These are phyloP conservation scores for Sesamia nonagrioides DNA, from an alignment of 1,140 invertebrate species.

Conservation along the genomic window DNA sequence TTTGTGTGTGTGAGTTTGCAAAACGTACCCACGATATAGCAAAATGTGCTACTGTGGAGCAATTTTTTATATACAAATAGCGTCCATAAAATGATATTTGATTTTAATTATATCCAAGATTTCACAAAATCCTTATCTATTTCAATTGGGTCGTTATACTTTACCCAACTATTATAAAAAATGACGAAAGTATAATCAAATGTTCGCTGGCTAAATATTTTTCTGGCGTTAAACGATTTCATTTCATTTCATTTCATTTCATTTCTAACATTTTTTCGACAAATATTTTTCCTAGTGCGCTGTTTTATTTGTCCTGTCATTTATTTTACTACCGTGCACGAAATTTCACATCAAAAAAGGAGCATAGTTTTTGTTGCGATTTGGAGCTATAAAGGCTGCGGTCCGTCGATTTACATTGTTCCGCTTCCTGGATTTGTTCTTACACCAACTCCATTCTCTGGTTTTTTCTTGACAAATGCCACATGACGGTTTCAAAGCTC, in stretches of 20 bases:
- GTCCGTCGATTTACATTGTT: neutral
- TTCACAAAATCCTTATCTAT: too few species aligned
- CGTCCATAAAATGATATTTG: too few species aligned
- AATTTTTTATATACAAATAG: too few species aligned
- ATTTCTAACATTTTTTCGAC: conserved; percentile 38
- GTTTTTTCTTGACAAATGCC: neutral
- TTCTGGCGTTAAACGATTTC: too few species aligned
- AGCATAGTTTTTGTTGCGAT: conserved; percentile 39
- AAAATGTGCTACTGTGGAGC: too few species aligned
- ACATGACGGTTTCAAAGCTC: too few species aligned
- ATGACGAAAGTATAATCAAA: conserved; percentile 21
- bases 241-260: too few species aligned
- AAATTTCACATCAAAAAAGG: conserved; percentile 45
- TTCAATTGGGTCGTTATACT: neutral
- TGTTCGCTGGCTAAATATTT: conserved; percentile 29
- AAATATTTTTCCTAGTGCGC: conserved; percentile 33
- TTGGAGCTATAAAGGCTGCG: neutral
- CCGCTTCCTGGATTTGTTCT: neutral
- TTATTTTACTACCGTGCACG: conserved; percentile 45
- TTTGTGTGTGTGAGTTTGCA: too few species aligned
- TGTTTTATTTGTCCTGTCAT: conserved; percentile 38
- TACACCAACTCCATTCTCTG: neutral
- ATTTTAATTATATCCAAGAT: too few species aligned
- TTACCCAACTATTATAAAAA: neutral
- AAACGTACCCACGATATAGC: too few species aligned